Evolutionary conservation across 2,888 invertebrate genomes (phyloP), one percentile per base, ranked within the genome.

Genomic region (Adineta ricciae): DNA sequence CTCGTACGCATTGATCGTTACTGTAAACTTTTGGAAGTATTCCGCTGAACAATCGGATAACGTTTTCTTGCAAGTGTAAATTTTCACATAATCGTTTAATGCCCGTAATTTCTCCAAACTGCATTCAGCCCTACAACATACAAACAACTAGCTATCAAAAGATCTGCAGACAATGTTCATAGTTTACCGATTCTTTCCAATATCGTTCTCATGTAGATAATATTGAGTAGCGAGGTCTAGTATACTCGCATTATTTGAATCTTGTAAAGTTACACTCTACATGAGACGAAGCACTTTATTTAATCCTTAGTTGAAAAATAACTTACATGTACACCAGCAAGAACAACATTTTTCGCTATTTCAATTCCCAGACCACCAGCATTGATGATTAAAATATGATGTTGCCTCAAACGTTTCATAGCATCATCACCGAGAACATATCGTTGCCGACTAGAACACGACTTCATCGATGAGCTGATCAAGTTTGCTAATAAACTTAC

Each of bases 401-500:
- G 95, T 88, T 93, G 93, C 86, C 96, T 96, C 96, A 99, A 97
- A 87, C 96, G 94, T 87, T 95, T 94, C 99, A 99, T 99, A 87
- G 99, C 99, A 91, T 97, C 97, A 91, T 97, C 97, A 5, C 99
- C 99, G 89, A 99, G 93, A 83, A 99, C 98, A 91, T 99, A 99
- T 86, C 92, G 92, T 88, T 90, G 46, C 38, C 41, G 54, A 83
- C 46, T 41, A 73, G 21, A 27, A 64, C 11, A 41, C 21, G 21
- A 84, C 24, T 8, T 14, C 11, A 64, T 64, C 14, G 9, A 38
- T 38, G 21, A 24, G 24, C 16, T 24, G 16, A 32, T 19, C 8
- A 73, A 36, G 32, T 2, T 73, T 41, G 0, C 2, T 11, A 24
- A 78, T n/a, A 38, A n/a, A 11, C 78, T 21, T n/a, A 78, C 78